A percentile compares a stretch with the other conserved stretches of the same genome.
phyloP scores from a whole-genome alignment of 2,888 invertebrate genomes.

The Nomada fucata region DNA sequence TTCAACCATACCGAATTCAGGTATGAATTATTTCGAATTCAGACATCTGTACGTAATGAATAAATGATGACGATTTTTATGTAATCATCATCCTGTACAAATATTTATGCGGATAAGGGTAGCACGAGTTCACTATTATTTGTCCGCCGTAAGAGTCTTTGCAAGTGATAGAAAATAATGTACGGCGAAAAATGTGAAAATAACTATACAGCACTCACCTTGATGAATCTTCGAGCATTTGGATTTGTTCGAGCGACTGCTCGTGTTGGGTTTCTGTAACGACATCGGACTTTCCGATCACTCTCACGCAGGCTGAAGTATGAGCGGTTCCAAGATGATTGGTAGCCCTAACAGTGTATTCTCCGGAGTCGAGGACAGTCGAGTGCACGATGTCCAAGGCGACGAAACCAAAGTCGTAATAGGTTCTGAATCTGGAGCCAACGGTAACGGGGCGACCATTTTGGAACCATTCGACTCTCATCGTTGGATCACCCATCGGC shows the following conservation, averaged over 20 bases:
- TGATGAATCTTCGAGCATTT: conserved; percentile 93
- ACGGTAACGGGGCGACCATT: conserved; percentile 95
- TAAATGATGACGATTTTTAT: no score
- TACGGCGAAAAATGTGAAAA: no score
- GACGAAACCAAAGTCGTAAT: conserved; percentile 98
- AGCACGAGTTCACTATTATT: no score
- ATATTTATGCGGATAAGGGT: no score
- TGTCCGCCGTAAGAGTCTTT: no score
- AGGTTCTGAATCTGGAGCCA: conserved; percentile 96
- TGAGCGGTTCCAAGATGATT: conserved; percentile 97
- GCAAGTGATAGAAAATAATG: no score
- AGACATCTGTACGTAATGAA: no score
- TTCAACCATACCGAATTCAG: neutral
- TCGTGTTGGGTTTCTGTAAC: conserved; percentile 96
- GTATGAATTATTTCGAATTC: neutral
- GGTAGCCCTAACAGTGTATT: conserved; percentile 96
- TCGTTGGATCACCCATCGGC: conserved; percentile 98
- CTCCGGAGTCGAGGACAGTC: conserved; percentile 96
- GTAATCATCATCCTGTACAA: neutral
- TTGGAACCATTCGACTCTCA: conserved; percentile 98
- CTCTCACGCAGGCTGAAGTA: conserved; percentile 95
- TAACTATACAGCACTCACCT: conserved; percentile 78
- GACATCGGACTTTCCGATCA: conserved; percentile 92
- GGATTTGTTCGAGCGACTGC: conserved; percentile 95
- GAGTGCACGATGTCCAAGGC: conserved; percentile 97